Base-by-base conservation (phyloP, 2,797 vertebrate genomes). In the Hipposideros larvatus region DNA sequence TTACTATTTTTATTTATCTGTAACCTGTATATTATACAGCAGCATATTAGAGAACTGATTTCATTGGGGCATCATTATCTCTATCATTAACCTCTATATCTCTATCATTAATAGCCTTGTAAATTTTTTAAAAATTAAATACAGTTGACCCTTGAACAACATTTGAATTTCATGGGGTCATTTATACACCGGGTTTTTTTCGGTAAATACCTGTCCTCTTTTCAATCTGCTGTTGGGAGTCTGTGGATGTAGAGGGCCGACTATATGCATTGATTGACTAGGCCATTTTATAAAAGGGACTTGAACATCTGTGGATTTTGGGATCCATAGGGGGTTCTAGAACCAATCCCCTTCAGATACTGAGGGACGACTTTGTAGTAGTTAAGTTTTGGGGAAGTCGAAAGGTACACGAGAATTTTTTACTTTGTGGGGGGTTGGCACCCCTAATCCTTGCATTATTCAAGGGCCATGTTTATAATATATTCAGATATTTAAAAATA, bases 161-260 rank as follows among this genome's bases (percentile, higher is more conserved):
- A 68, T 66, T 34, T 34, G 63, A 13, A 21, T 37, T 68, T 10
- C 31, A 34, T 24, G 51, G n/a, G 15, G 26, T 0, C 1, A 84
- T 22, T 34, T 68, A 18, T 10, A 68, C 3, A 0, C 34, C 5
- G 22, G 18, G 37, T 66, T 51, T 34, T 68, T 55, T 66, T 11
- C 15, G 51, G 22, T 66, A 26, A 66, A 51, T 84, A 37, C 22
- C 46, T 68, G 22, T 26, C 26, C 22, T 21, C 61, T 66, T 84
- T 66, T 66, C 31, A 15, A 34, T 16, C 21, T 51, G 14, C 21
- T 51, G 14, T 26, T 26, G 63, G 8, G 14, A 34, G 22, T 66
- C n/a, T 9, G 0, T 0, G 5, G 63, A 11, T 66, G 8, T 0
- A 0, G 63, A 18, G 22, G 31, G n/a, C 31, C 18, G 6, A 37